phyloP scores from a whole-genome alignment of 1,140 invertebrate species.

The Atta colombica region DNA sequence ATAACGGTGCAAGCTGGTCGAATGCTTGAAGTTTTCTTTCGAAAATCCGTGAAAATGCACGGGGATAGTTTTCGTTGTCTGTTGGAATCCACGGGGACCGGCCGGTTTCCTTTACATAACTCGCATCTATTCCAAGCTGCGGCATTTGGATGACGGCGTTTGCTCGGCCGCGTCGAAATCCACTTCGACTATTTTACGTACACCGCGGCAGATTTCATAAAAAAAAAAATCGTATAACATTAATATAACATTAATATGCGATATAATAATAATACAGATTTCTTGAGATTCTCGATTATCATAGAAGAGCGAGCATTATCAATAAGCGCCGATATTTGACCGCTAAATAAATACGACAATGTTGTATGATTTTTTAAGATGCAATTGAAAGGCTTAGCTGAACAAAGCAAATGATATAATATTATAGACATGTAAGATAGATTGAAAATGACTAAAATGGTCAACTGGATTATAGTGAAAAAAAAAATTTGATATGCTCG shows the following conservation, averaged over 20 bases:
- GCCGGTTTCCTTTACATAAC: constrained; percentile 66
- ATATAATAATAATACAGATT: constrained; percentile 10
- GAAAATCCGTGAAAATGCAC: constrained; percentile 44
- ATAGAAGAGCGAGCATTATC: not conserved
- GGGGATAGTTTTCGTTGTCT: constrained; percentile 2
- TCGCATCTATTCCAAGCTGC: constrained; percentile 67
- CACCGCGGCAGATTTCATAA: constrained; percentile 6
- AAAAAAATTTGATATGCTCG: no score
- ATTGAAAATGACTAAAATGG: no score
- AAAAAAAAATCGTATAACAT: not conserved
- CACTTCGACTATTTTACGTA: not conserved
- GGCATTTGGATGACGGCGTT: constrained; percentile 56
- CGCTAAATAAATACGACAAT: not conserved
- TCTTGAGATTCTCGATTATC: not conserved
- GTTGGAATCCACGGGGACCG: not conserved
- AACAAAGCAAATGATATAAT: no score
- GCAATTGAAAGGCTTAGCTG: not conserved
- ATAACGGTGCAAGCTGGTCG: not conserved
- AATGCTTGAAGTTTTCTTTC: constrained; percentile 40
- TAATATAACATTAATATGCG: not conserved
- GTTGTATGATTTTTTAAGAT: not conserved
- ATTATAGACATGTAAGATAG: no score
- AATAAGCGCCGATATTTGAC: not conserved
- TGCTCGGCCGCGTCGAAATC: constrained; percentile 25
- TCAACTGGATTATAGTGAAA: no score